Evolutionary conservation across 2,113 vertebrate genomes (phyloP), one percentile per base, ranked within the genome.

Genomic region (Sander lucioperca): DNA sequence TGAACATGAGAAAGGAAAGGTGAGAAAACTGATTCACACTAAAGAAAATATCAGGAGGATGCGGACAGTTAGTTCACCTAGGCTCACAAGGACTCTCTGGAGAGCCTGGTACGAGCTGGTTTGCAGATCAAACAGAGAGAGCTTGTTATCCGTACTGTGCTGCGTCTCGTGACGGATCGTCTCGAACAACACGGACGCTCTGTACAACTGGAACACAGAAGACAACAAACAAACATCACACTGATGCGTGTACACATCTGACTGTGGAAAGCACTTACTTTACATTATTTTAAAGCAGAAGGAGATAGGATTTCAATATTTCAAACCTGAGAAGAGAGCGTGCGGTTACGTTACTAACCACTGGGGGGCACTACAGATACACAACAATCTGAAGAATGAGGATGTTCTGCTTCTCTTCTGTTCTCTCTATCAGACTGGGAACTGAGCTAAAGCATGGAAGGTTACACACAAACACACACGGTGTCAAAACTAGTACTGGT

Each of bases 71-170:
- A 1, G 25, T 90, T 95, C 94, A 99, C 98, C 98, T 0, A 99
- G 95, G 87, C 95, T 98, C 93, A 99, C 97, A 0, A 99, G 96
- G 66, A 99, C 97, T 47, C 97, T 95, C 93, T 99, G 98, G 90
- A 99, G 94, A 91, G 97, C 97, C 94, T 99, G 97, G 84, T 99
- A 99, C 53, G 95, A 97, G n/a, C 97, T 96, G 0, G 97, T 98
- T 90, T 99, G 97, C 85, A 99, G 96, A 90, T 99, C 97, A 0
- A 99, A 99, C 84, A 99, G 96, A 0, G 97, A 98, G 68, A 98
- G 96, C 62, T 97, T 98, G 95, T 97, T 97, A 85, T 99, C 97
- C 0, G 96, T 96, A 94, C 95, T 98, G 90, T 97, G 96, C 94
- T 98, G 97, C 1, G 92, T 97, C 90, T 98, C 98, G 0, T 97